Evolutionary conservation across 2,888 invertebrate species (phyloP).

Genomic region (Apamea sordens): DNA sequence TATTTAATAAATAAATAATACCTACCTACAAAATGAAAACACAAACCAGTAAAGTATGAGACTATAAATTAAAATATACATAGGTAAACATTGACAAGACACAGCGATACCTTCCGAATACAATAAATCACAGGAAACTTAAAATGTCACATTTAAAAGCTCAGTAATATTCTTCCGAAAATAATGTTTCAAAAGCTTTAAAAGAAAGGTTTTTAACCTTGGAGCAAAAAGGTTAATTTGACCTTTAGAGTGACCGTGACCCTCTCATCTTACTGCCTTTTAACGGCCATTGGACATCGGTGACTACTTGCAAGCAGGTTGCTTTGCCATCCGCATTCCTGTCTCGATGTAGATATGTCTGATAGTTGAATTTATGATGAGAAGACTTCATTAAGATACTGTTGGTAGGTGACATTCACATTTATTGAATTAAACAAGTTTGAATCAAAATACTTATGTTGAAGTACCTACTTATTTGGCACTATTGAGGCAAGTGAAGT

Average conservation of each 20-base stretch:
- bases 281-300: neutral
- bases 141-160: conserved; percentile 27
- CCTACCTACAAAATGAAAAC: neutral
- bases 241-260: conserved; percentile 32
- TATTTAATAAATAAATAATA: too few species aligned
- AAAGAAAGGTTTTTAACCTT: conserved; percentile 46
- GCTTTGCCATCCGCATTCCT: conserved; percentile 31
- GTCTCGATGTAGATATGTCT: neutral
- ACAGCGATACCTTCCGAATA: conserved; percentile 2
- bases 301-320: conserved; percentile 9
- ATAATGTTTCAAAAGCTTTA: conserved; percentile 23
- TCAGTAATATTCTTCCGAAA: conserved; percentile 6
- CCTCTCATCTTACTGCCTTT: conserved; percentile 26
- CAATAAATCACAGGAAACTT: conserved; percentile 21
- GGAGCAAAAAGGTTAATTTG: conserved; percentile 35
- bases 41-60: neutral
- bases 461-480: neutral
- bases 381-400: too few species aligned
- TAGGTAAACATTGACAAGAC: neutral
- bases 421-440: neutral
- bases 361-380: conserved; percentile 6
- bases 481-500: neutral
- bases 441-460: neutral
- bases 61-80: neutral
- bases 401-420: neutral